Base-by-base conservation (phyloP, 1,140 invertebrate genomes). In the Acyrthosiphon pisum region DNA sequence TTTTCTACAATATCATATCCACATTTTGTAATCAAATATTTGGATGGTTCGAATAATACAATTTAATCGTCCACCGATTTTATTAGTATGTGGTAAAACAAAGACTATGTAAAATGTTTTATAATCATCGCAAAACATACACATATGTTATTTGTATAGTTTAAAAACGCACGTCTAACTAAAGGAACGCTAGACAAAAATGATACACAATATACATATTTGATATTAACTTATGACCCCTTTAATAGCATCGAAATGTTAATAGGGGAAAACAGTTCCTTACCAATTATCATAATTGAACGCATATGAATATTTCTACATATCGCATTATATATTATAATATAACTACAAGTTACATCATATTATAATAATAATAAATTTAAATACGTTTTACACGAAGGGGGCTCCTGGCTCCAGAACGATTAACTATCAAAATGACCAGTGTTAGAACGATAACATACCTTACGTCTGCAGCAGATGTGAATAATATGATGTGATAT, bases 261-360 rank as follows among this genome's bases (percentile, higher is more conserved):
- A 83, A 83, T 83, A 83, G 35, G 76, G 76, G 41, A 23, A 93
- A 93, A 35, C 87, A 94, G 30, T 76, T 37, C 68, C 23, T 87
- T n/a, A 53, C 93, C 41, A 68, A 89, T 35, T 90, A 46, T 60
- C 35, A 46, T 68, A 84, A 68, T 76, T 76, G 60, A 76, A 76
- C 60, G 14, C 60, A 76, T 76, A 76, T 76, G n/a, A 76, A 76
- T 76, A 35, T n/a, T 68, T 76, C 60, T 76, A 76, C 30, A 76
- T n/a, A 76, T 76, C 30, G n/a, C 50, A 22, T 53, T 53, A 50
- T 50, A 50, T 30, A 30, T 30, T 60, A 76, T 68, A 76, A 76
- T 76, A 76, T 18, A 76, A 14, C n/a, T 76, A 76, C 6, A 76
- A 76, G 14, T 76, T 76, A 35, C 60, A 76, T 76, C 60, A 76